Evolutionary conservation across 1,140 invertebrate species (phyloP).

Genomic region (Meloidogyne hapla): DNA sequence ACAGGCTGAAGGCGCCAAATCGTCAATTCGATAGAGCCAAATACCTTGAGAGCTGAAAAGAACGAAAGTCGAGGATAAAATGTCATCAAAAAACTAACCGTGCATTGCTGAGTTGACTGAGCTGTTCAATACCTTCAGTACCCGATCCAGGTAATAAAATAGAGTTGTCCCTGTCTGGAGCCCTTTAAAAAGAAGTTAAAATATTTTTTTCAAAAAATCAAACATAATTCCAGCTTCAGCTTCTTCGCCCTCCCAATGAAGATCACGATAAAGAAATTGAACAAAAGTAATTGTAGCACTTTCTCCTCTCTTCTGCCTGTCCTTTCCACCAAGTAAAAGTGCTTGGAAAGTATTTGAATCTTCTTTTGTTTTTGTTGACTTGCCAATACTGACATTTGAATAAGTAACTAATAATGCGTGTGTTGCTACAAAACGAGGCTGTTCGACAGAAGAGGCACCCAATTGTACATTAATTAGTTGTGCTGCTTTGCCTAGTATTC

Average conservation of each 20-base stretch:
- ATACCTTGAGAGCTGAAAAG: conserved; percentile 48
- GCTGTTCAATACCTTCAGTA: conserved; percentile 57
- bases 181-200: conserved; percentile 43
- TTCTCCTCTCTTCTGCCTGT: conserved; percentile 32
- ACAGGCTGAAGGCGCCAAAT: conserved; percentile 42
- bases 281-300: conserved; percentile 46
- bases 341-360: conserved; percentile 59
- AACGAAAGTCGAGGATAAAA: not conserved
- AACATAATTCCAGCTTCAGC: conserved; percentile 58
- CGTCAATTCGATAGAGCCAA: conserved; percentile 61
- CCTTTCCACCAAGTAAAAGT: conserved; percentile 53
- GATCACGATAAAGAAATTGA: conserved; percentile 57
- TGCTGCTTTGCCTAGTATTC: conserved; percentile 45
- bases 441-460: not conserved
- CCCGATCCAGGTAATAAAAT: conserved; percentile 62
- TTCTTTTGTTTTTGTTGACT: conserved; percentile 1
- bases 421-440: conserved; percentile 22
- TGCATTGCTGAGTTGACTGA: conserved; percentile 59
- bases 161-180: conserved; percentile 55
- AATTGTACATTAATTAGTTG: conserved; percentile 49
- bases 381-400: conserved; percentile 24
- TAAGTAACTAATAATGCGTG: conserved; percentile 29
- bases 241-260: conserved; percentile 52
- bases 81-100: not conserved
- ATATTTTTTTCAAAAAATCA: not conserved